Evolutionary conservation across 2,113 vertebrate genomes (phyloP), one percentile per base, ranked within the genome.

Genomic region (Myocastor coypus): DNA sequence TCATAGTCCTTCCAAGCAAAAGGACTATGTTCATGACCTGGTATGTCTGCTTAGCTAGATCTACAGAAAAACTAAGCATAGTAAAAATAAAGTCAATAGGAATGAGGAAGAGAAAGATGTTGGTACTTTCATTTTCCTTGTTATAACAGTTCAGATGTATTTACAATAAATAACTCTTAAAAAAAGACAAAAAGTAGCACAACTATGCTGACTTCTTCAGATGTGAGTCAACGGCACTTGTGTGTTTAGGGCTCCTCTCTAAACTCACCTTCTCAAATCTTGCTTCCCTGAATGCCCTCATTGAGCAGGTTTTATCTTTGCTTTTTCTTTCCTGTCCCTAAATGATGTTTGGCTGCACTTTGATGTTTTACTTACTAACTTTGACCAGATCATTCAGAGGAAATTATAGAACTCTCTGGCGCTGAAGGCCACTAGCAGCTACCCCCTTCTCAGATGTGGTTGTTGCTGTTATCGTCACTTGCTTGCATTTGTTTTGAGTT

Each of bases 161-260:
- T 84, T 91, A 82, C 40, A 95, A 46, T 73, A 86, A 92, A 50
- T 42, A 85, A 69, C 20, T 80, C 63, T 42, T 81, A 46, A 46
- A 92, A 92, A 96, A 87, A 69, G 19, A 89, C 52, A 19, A n/a
- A 91, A 61, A 16, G 46, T 42, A 68, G 9, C 26, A 16, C 32
- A n/a, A 42, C 22, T 14, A 0, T 37, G 46, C 57, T 37, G 37
- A 59, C 40, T 68, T 92, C 55, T 73, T 73, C 57, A 12, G 10
- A 12, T 7, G 19, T 83, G 94, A 98, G 92, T 96, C 96, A 97
- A 8, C 40, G 63, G 96, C 94, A 96, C 75, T 26, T 0, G 91
- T 68, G 30, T 87, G 17, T 66, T 59, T 32, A 20, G 71, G 42
- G 22, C 69, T 17, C 16, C 75, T 14, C 61, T 83, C 59, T 89